Conservation (phyloP, 2,113 vertebrate species). For the Eulemur rufifrons region DNA sequence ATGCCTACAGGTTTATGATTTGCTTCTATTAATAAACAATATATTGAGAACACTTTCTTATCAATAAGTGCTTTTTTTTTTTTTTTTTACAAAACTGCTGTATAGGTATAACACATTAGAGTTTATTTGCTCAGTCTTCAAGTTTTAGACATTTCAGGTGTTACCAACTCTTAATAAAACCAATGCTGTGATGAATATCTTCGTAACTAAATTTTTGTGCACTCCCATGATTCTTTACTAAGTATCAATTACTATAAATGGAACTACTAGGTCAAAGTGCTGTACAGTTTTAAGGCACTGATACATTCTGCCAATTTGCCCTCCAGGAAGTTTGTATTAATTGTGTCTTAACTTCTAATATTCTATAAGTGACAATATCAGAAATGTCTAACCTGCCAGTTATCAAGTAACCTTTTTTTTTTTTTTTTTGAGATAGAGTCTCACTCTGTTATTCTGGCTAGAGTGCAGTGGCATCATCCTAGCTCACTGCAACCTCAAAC, state of each 20-base stretch:
- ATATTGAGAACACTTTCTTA: neutral
- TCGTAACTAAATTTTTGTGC: neutral
- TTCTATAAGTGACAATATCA: neutral
- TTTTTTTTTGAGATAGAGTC: no score
- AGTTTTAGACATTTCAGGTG: neutral
- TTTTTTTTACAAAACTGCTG: neutral
- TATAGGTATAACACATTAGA: neutral
- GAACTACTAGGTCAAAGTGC: neutral
- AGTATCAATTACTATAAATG: neutral
- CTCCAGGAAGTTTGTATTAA: neutral
- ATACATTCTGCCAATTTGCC: neutral
- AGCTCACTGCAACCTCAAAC: no score
- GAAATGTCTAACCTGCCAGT: neutral
- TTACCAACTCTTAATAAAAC: neutral
- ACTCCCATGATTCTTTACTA: neutral
- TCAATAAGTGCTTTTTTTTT: neutral
- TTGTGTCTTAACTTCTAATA: neutral
- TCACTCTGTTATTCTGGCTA: no score
- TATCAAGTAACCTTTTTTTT: neutral
- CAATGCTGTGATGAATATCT: neutral
- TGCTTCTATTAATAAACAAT: neutral
- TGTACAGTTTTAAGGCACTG: neutral
- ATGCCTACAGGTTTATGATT: neutral
- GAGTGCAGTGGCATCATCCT: no score
- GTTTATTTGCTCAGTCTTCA: neutral